These are phyloP conservation scores for Synanthedon vespiformis DNA, from an alignment of 2,888 invertebrate species.

Conservation along the genomic window DNA sequence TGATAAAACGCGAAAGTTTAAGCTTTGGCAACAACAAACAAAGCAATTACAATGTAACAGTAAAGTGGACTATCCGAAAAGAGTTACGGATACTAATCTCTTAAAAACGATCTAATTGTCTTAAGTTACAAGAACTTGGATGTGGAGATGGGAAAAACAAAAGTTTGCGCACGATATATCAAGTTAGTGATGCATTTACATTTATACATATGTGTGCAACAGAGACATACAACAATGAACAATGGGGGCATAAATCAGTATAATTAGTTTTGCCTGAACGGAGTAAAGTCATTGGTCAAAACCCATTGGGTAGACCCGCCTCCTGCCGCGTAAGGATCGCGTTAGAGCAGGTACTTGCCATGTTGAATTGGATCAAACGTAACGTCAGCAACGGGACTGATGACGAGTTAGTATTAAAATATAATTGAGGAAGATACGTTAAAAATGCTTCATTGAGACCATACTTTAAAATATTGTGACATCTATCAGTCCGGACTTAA, in stretches of 20 bases:
- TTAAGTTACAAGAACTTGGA: background rate
- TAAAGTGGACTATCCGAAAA: background rate
- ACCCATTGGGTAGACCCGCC: conserved; percentile 67
- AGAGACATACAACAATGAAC: conserved; percentile 83
- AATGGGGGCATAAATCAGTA: conserved; percentile 94
- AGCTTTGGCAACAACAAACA: background rate
- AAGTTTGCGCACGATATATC: conserved; percentile 24
- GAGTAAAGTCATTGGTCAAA: conserved; percentile 77
- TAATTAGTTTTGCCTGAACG: conserved; percentile 83
- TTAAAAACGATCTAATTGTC: conserved; percentile 3
- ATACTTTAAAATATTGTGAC: too few species aligned
- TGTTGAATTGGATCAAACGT: conserved; percentile 52
- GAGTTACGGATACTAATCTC: background rate
- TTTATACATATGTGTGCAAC: conserved; percentile 49
- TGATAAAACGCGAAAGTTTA: background rate
- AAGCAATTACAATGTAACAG: background rate
- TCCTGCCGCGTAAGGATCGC: conserved; percentile 45
- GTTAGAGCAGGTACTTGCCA: conserved; percentile 50
- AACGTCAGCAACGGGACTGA: conserved; percentile 40
- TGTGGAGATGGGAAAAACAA: conserved; percentile 12
- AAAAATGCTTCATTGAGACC: too few species aligned
- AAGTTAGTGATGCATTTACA: conserved; percentile 29
- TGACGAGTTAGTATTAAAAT: background rate
- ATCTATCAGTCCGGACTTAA: too few species aligned
- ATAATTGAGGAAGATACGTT: background rate